Evolutionary conservation across 2,888 invertebrate genomes (phyloP).

Genomic region (Sphaerophoria taeniata): DNA sequence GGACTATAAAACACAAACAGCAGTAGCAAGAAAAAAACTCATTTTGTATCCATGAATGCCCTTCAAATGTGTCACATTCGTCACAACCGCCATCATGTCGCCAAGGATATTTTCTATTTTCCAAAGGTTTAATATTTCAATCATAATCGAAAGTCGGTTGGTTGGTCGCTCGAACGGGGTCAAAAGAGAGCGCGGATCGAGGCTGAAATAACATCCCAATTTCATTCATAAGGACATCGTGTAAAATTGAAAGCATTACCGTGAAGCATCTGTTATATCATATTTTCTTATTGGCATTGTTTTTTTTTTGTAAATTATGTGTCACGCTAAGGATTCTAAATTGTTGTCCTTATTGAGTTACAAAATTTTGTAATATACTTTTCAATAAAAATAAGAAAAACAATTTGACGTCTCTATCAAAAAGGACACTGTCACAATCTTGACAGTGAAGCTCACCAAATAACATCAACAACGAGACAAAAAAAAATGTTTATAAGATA

Average conservation of each 20-base stretch:
- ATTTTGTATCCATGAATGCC: constrained; percentile 65
- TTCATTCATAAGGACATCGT: constrained; percentile 27
- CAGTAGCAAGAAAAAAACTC: constrained; percentile 8
- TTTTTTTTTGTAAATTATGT: constrained; percentile 54
- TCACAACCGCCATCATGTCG: constrained; percentile 34
- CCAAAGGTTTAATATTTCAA: constrained; percentile 29
- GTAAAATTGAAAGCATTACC: constrained; percentile 25
- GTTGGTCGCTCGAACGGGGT: neutral
- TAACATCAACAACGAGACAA: constrained; percentile 16
- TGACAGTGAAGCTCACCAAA: constrained; percentile 37
- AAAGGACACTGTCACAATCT: constrained; percentile 54
- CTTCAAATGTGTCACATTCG: constrained; percentile 43
- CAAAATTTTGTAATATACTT: constrained; percentile 64
- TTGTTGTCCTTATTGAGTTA: constrained; percentile 69
- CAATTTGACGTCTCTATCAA: constrained; percentile 58
- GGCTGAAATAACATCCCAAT: constrained; percentile 1
- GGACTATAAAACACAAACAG: constrained; percentile 15
- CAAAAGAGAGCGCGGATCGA: neutral
- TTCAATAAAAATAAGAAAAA: constrained; percentile 51
- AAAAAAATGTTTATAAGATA: neutral
- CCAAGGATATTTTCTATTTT: constrained; percentile 46
- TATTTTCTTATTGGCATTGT: neutral
- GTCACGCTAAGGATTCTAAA: constrained; percentile 54
- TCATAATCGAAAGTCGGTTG: neutral
- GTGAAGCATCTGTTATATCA: constrained; percentile 53